Conservation (phyloP, 2,113 vertebrate genomes). For the Acanthochromis polyacanthus region DNA sequence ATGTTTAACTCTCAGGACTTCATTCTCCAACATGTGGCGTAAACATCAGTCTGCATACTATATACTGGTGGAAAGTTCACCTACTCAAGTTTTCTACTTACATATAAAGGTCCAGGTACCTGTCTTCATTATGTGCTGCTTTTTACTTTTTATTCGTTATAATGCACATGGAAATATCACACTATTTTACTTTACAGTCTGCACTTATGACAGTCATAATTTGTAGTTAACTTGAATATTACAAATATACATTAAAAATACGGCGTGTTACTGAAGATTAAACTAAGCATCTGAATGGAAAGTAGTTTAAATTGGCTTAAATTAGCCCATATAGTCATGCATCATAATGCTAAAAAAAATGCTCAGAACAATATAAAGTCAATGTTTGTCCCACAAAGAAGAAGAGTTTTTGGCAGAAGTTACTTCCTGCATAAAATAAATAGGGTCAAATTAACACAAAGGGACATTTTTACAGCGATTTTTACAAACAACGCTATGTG, state of each 20-base stretch:
- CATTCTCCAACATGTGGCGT: neutral
- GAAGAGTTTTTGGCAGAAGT: too few species aligned
- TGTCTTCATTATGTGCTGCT: neutral
- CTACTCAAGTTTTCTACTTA: neutral
- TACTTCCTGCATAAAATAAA: too few species aligned
- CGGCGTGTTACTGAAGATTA: too few species aligned
- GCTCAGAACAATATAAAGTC: too few species aligned
- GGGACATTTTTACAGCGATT: too few species aligned
- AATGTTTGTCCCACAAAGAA: too few species aligned
- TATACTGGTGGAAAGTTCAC: neutral
- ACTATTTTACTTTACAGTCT: neutral
- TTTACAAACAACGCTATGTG: too few species aligned
- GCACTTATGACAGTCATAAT: neutral
- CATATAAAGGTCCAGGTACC: neutral
- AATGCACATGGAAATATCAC: neutral
- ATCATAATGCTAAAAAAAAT: neutral
- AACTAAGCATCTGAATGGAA: too few species aligned
- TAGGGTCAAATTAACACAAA: too few species aligned
- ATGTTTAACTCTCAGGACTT: conserved; percentile 38
- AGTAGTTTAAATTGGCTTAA: too few species aligned
- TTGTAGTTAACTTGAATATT: too few species aligned
- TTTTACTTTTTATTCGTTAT: neutral
- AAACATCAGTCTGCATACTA: neutral
- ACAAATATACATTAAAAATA: too few species aligned
- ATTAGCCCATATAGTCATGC: neutral